Evolutionary conservation across 1,140 invertebrate genomes (phyloP), one percentile per base, ranked within the genome.

Genomic region (Drosophila sechellia): DNA sequence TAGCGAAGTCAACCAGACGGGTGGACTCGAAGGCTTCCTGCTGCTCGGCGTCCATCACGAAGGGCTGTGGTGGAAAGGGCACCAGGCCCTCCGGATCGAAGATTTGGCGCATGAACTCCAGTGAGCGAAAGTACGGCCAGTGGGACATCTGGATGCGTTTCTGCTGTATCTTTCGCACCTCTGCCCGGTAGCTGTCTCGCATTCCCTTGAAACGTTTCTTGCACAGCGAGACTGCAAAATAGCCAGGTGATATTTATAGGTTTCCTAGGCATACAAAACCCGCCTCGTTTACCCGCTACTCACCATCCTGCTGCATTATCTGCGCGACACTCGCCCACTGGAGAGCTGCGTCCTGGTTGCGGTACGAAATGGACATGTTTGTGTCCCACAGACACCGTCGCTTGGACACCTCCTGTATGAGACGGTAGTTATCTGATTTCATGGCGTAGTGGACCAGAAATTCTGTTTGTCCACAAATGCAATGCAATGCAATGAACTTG

Each of bases 91-190:
- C 15, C 0, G 84, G 85, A 50, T 89, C 84, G 5, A 84, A 89
- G 10, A 89, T 80, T n/a, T 56, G n/a, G 1, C 84, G 79, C 34
- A 89, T 13, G 34, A 89, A 89, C 45, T 89, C 84, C 49, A 89
- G 0, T 0, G 68, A 49, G 0, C 73, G 85, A 50, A 89, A 89
- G 31, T 90, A 89, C 0, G 68, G 61, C 77, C 77, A 89, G 25
- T 80, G 39, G 11, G 84, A 85, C 34, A 52, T 49, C 0, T 20
- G 10, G 0, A 49, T 72, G 2, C 61, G 52, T 4, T 60, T 35
- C 22, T 74, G 57, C 22, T 90, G 84, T 34, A 89, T 90, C 45
- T 89, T 90, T 0, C 84, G 73, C n/a, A 89, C 69, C 48, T 89
- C 84, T 0, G 64, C 48, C 11, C 84, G 80, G 43, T 89, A 89